A percentile compares a stretch with the other conserved stretches of the same genome.
These are phyloP conservation scores for Selenia dentaria DNA, from an alignment of 2,888 invertebrate genomes.

Conservation along the genomic window DNA sequence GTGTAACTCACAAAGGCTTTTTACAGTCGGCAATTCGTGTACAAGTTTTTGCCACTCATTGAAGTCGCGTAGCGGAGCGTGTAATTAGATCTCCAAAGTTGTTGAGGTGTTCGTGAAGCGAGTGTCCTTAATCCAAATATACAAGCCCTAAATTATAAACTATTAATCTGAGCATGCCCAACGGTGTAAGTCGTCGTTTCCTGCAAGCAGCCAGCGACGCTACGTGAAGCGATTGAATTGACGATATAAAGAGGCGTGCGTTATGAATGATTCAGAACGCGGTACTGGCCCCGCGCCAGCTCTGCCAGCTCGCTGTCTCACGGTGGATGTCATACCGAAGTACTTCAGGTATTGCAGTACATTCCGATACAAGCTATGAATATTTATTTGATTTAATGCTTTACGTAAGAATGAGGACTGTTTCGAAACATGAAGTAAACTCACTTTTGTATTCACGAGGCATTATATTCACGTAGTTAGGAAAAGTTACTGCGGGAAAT, in stretches of 20 bases:
- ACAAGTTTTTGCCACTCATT: slow-evolving; percentile 1
- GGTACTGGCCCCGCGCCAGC: slow-evolving; percentile 14
- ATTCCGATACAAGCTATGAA: neutral
- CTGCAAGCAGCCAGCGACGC: slow-evolving; percentile 10
- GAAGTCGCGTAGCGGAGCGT: neutral
- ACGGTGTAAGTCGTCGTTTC: neutral
- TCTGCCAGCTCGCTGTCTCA: neutral
- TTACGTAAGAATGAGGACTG: too few species aligned
- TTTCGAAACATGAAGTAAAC: too few species aligned
- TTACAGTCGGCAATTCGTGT: too few species aligned
- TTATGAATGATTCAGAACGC: slow-evolving; percentile 21
- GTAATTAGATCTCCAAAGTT: slow-evolving; percentile 1
- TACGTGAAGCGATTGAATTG: slow-evolving; percentile 26
- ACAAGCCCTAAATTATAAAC: too few species aligned
- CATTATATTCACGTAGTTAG: too few species aligned
- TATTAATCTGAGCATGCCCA: neutral
- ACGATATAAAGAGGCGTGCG: slow-evolving; percentile 17
- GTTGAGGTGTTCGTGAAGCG: neutral
- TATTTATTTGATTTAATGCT: neutral
- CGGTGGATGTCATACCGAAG: slow-evolving; percentile 6
- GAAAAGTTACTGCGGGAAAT: too few species aligned
- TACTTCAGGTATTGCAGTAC: neutral
- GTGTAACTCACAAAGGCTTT: too few species aligned
- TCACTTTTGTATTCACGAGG: too few species aligned
- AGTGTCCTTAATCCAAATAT: too few species aligned